Conservation (phyloP, 1,140 invertebrate genomes). For the Copidosoma floridanum region DNA sequence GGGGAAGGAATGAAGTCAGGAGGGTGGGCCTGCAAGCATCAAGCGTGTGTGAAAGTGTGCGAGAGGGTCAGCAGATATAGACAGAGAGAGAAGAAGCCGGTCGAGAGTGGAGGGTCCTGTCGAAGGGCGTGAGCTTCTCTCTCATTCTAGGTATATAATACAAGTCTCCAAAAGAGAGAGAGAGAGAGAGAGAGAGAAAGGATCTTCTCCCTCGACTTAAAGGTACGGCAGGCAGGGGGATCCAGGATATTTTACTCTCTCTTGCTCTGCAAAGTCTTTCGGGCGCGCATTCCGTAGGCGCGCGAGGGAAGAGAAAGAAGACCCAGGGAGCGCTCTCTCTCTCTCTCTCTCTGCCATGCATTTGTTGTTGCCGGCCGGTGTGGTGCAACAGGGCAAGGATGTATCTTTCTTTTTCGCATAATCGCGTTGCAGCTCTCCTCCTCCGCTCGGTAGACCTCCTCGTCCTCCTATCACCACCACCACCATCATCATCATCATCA, state of each 20-base stretch:
- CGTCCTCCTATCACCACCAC: neutral
- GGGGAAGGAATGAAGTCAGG: too few relatives aligned
- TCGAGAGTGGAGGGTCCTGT: too few relatives aligned
- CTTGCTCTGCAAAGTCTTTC: conserved; percentile 20
- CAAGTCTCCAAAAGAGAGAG: conserved; percentile 15
- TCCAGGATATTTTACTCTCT: too few relatives aligned
- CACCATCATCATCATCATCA: neutral
- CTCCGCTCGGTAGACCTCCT: neutral
- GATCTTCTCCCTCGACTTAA: too few relatives aligned
- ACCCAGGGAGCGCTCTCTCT: conserved; percentile 14
- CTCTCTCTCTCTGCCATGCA: neutral
- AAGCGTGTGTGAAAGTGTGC: too few relatives aligned
- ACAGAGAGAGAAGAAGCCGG: neutral
- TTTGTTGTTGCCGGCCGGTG: neutral
- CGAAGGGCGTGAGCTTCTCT: too few relatives aligned
- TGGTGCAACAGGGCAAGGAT: neutral
- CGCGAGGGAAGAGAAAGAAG: conserved; percentile 19
- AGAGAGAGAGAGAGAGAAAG: conserved; percentile 18
- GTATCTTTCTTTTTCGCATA: neutral
- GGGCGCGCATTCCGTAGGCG: conserved; percentile 24
- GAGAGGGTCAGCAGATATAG: too few relatives aligned
- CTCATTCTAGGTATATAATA: too few relatives aligned
- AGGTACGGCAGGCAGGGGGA: too few relatives aligned
- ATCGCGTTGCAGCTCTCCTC: neutral
- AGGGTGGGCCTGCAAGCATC: too few relatives aligned